Base-by-base conservation (phyloP, 1,140 invertebrate species). In the Branchinecta lindahli region DNA sequence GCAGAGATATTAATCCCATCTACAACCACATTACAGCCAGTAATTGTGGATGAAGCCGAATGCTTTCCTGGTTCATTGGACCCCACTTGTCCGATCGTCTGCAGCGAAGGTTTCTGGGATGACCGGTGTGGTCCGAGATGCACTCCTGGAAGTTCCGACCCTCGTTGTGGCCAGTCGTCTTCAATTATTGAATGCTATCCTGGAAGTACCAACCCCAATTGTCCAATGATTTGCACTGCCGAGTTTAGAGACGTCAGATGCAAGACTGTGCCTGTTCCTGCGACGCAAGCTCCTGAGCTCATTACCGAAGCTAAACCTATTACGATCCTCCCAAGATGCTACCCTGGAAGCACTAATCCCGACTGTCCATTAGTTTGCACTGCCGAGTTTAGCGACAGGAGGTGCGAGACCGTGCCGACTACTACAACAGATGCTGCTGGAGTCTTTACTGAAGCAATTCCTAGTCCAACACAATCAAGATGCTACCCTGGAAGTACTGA, bases 131-230 rank as follows among this genome's bases (percentile, higher is more conserved):
- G 61, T 18, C 68, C 68, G 15, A 52, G 61, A 2, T 69, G 47
- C 68, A 18, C 4, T 10, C 61, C 44, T 8, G 45, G 45, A n/a
- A 69, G 20, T 2, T 33, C 46, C 10, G 45, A 46, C 46, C 12
- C 45, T 8, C 44, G 45, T n/a, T 61, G 44, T 46, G 20, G 47
- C 15, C 33, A 33, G 33, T 33, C 33, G 1, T 33, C 33, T 33
- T 33, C 33, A 1, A 33, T 33, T 5, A 33, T 33, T 33, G 33
- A 33, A 33, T 78, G 77, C 45, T 76, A 74, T 68, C 77, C 76
- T n/a, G 76, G 76, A 70, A 77, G 75, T 8, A 76, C 69, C 0
- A 78, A 82, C 74, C 77, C 78, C 8, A 75, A 75, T 47, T 80
- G 79, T 69, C 52, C 52, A 61, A 6, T 61, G 6, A 61, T 61